Evolutionary conservation across 2,113 vertebrate genomes (phyloP), one percentile per base, ranked within the genome.

Genomic region (Peromyscus maniculatus): DNA sequence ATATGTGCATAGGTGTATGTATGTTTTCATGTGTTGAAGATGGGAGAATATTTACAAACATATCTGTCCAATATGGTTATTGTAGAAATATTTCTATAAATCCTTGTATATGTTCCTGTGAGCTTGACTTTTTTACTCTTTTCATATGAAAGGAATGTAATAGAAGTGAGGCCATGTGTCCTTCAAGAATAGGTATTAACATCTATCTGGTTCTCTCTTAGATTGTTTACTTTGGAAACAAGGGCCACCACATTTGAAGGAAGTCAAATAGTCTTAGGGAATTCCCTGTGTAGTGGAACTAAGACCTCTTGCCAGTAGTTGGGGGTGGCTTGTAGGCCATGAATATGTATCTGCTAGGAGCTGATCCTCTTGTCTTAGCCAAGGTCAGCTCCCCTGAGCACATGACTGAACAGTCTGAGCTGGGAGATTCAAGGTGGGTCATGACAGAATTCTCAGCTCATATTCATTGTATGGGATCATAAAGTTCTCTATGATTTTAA

Each of bases 221-320:
- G 22, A 80, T 28, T 33, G 3, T 59, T 83, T 69, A 24, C 11
- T 24, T 26, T 55, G n/a, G 43, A 71, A 64, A 71, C 19, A 31
- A 31, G 46, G 26, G 21, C 15, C 7, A 21, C 49, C 3, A 28
- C 59, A 3, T 57, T 93, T n/a, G 36, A 87, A 64, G 36, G 43
- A 36, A n/a, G 7, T 74, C 43, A 49, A 75, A 2, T 19, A 75
- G 1, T 7, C 3, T 0, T 0, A 6, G 17, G 8, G 7, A 26
- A 33, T 0, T 91, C 10, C 43, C 2, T 64, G 49, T 22, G 39
- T 52, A 33, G 39, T 26, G 19, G 3, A 66, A 28, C 24, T 22
- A 21, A 43, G 12, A 7, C 46, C 7, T 22, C 5, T 46, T 13
- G 7, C 24, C 52, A 62, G 1, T 4, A 69, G 36, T 43, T 4